Evolutionary conservation across 2,797 vertebrate genomes (phyloP), one percentile per base, ranked within the genome.

Genomic region (Xerus rutilus): DNA sequence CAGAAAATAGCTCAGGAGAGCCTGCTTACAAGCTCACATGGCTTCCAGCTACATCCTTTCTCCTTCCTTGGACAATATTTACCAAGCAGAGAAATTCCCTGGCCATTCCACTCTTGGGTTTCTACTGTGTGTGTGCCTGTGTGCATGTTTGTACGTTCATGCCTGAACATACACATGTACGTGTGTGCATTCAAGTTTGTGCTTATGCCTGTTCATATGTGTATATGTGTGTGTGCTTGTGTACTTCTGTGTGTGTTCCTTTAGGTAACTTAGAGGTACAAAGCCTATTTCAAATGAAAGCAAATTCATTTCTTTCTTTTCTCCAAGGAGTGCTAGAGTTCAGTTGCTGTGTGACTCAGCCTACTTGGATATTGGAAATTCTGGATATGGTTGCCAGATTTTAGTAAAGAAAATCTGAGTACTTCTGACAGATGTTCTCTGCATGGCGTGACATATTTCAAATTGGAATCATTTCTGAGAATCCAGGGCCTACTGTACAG

Each of bases 391-490:
- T 6, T 43, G 28, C 32, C 73, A 90, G 65, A 64, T 82, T 77
- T 93, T 25, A 14, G 49, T 35, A 83, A 89, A 14, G 45, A 74
- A 35, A 77, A 12, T 18, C 49, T 32, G 69, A 81, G n/a, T 18
- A 17, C 10, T 7, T 15, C 15, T 32, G 54, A 52, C 52, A 83
- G 86, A 69, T 52, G 14, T 49, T 88, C 17, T 89, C 45, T 84
- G 72, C 49, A 23, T 4, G 0, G 23, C n/a, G 14, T 49, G 30
- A 30, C 10, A 12, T 32, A 52, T 72, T 92, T 90, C 52, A 85
- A 62, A 7, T 5, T 52, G 69, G 47, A 87, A 52, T 95, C 45
- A 21, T 70, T 85, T 82, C 62, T 86, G n/a, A 84, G 92, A 95
- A 47, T 11, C 28, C 74, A 83, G 43, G 45, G 32, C 35, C 28